Evolutionary conservation across 2,113 vertebrate genomes (phyloP), one percentile per base, ranked within the genome.

Genomic region (Rhabdomys dilectus): DNA sequence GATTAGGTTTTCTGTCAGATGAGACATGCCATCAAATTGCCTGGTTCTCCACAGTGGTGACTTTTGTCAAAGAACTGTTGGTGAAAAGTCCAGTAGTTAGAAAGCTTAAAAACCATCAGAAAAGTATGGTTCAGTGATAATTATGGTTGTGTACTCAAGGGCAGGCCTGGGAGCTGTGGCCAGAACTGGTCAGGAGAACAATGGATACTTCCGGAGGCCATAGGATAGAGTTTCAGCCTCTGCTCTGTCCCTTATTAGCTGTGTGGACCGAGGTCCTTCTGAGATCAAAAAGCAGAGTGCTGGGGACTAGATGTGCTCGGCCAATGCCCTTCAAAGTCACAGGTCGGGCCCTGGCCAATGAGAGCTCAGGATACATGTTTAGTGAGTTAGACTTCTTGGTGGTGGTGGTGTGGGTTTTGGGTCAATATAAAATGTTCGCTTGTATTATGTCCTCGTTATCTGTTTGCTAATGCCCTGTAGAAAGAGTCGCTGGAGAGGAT

Each of bases 141-240:
- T 64, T 3, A 29, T 75, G 0, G 19, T 11, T 6, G 45, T 21
- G 0, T 13, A 6, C 15, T 19, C 0, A 2, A 19, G 24, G 68
- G 31, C 11, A 62, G 4, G 29, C 16, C 34, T 2, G 73, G 1
- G 13, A 17, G 34, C 89, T 48, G 9, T 51, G 3, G 66, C 1
- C 4, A 21, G 53, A 36, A 22, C n/a, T 0, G 53, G 26, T 17
- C 17, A 3, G 36, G 39, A 76, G 36, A 9, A 78, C 8, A 1
- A 36, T 1, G 9, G 6, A 10, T 3, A 0, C 26, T 31, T 39
- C 0, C 6, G 26, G 29, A 22, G 53, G n/a, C 0, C 1, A 13
- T 0, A 0, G 3, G 24, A n/a, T 1, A 4, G n/a, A 39, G 13
- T 15, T 4, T 10, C 51, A 87, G 10, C 26, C 36, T 73, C 39